phyloP scores from a whole-genome alignment of 2,797 vertebrate species.

The Notoglanidium macrostoma region DNA sequence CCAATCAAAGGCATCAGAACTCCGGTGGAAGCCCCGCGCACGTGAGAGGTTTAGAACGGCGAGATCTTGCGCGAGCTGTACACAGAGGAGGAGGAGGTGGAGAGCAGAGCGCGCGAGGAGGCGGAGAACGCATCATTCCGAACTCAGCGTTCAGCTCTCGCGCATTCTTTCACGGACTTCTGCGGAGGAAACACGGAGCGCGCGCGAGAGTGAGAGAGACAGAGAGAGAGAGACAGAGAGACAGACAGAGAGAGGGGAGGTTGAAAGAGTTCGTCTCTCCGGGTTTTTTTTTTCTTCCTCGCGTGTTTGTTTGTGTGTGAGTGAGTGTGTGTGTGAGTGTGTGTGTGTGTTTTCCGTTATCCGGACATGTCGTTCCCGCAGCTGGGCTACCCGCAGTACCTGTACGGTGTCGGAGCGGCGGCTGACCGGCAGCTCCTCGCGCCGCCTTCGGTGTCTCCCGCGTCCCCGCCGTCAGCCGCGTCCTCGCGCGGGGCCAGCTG shows the following conservation, averaged over 20 bases:
- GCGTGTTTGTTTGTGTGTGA: slow-evolving; percentile 61
- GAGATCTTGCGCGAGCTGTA: slow-evolving; percentile 9
- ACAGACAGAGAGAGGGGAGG: neutral
- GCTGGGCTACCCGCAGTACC: slow-evolving; percentile 95
- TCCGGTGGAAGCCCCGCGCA: slow-evolving; percentile 27
- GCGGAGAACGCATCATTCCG: slow-evolving; percentile 32
- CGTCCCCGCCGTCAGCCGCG: slow-evolving; percentile 78
- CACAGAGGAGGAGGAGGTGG: slow-evolving; percentile 53
- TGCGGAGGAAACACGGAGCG: slow-evolving; percentile 22
- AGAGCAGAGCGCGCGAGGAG: slow-evolving; percentile 31
- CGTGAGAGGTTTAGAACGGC: slow-evolving; percentile 34
- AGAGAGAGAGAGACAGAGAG: slow-evolving; percentile 59
- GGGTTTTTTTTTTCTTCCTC: neutral
- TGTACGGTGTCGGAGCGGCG: slow-evolving; percentile 89
- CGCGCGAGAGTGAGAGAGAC: neutral
- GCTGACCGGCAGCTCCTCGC: slow-evolving; percentile 27
- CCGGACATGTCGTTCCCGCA: slow-evolving; percentile 96
- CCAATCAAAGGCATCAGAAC: slow-evolving; percentile 28
- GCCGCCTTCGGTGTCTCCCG: slow-evolving; percentile 67
- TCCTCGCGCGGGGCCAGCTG: slow-evolving; percentile 85
- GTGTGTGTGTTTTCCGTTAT: slow-evolving; percentile 32
- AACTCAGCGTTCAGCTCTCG: slow-evolving; percentile 16
- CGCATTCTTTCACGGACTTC: slow-evolving; percentile 26
- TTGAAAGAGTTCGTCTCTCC: neutral
- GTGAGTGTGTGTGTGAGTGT: slow-evolving; percentile 49